Percentiles rank a stretch among this genome's conserved stretches.
Conservation (phyloP, 2,888 invertebrate genomes). For the Pseudoips prasinana region DNA sequence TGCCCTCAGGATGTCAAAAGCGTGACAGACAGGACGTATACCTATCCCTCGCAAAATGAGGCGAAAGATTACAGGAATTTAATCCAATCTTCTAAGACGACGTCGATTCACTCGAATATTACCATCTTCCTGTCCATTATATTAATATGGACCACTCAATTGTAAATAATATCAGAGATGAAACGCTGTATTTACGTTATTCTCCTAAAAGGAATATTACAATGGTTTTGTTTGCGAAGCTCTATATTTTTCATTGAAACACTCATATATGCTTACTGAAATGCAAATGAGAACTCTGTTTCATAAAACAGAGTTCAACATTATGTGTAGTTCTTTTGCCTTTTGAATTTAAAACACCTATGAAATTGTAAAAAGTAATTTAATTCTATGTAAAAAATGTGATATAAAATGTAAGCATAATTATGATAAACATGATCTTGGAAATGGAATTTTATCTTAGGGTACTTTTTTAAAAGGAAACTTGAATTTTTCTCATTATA, state of each 20-base stretch:
- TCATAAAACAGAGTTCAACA: conserved; percentile 7
- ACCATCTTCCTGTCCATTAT: conserved; percentile 38
- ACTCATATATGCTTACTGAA: conserved; percentile 20
- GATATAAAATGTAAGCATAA: conserved; percentile 42
- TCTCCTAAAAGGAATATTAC: conserved; percentile 29
- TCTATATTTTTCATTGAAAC: conserved; percentile 24
- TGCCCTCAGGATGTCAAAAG: conserved; percentile 84
- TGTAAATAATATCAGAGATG: conserved; percentile 31
- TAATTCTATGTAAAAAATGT: conserved; percentile 47
- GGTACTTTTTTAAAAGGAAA: conserved; percentile 43
- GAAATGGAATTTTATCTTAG: conserved; percentile 31
- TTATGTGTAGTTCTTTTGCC: conserved; percentile 8
- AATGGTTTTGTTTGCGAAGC: conserved; percentile 26
- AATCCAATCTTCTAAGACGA: conserved; percentile 52
- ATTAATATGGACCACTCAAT: conserved; percentile 40
- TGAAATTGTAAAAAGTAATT: conserved; percentile 36
- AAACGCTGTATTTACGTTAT: conserved; percentile 24
- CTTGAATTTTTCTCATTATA: conserved; percentile 25
- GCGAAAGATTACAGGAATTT: conserved; percentile 76
- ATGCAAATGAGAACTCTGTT: conserved; percentile 32
- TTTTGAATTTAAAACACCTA: conserved; percentile 26
- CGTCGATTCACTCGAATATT: conserved; percentile 30
- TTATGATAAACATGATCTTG: conserved; percentile 29
- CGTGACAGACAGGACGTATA: conserved; percentile 81
- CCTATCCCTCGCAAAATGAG: conserved; percentile 82